A percentile compares a stretch with the other conserved stretches of the same genome.
Evolutionary conservation across 2,113 vertebrate species (phyloP).

Genomic region (Saiga tatarica): DNA sequence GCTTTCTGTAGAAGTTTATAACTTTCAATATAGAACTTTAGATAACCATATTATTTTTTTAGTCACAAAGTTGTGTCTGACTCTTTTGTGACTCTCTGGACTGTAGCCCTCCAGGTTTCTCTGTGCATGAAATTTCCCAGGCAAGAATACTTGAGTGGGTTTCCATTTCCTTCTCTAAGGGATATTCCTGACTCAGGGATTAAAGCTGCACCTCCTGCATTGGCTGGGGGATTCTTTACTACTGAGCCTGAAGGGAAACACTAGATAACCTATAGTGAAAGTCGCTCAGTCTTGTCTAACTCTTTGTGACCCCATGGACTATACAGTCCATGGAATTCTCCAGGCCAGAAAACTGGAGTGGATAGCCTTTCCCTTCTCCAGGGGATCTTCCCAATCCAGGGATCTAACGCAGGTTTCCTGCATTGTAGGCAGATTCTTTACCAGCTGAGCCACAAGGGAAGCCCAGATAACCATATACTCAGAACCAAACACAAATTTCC

Average conservation of each 20-base stretch:
- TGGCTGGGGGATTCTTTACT: background rate
- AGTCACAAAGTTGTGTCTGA: background rate
- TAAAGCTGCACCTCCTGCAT: background rate
- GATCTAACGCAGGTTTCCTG: background rate
- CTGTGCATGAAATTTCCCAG: background rate
- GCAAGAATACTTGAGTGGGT: background rate
- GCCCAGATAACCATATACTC: background rate
- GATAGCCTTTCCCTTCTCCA: background rate
- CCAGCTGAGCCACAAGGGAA: background rate
- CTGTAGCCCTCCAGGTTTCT: background rate
- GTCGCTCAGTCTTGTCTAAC: background rate
- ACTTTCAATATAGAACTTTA: background rate
- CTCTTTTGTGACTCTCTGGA: background rate
- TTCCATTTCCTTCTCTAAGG: background rate
- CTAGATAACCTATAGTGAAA: background rate
- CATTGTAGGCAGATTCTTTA: background rate
- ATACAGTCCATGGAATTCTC: background rate
- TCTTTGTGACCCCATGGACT: background rate
- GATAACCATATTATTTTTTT: background rate
- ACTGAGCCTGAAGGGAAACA: background rate
- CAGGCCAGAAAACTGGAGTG: background rate
- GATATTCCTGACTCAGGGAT: background rate
- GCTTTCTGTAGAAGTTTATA: background rate
- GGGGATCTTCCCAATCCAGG: background rate
- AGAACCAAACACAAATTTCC: background rate